These are phyloP conservation scores for Pteronotus mesoamericanus DNA, from an alignment of 2,797 vertebrate genomes.

Conservation along the genomic window DNA sequence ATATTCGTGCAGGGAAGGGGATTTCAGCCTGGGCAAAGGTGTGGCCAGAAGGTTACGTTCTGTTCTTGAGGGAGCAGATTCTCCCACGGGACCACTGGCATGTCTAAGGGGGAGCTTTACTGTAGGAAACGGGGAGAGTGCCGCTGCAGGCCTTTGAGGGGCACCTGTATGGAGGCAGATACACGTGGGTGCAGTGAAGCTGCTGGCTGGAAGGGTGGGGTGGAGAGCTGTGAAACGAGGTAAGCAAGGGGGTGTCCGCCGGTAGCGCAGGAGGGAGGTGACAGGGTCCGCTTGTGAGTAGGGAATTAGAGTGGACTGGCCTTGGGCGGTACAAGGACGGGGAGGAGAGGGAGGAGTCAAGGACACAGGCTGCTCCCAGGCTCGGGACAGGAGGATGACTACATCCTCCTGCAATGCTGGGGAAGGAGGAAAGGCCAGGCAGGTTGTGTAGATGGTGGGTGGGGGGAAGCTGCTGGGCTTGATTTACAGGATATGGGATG, in stretches of 20 bases:
- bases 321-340: neutral
- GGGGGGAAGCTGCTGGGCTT: neutral
- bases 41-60: neutral
- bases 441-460: no score
- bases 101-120: no score
- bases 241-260: no score
- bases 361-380: neutral
- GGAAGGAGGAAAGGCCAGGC: neutral
- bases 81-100: neutral
- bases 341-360: neutral
- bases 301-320: neutral
- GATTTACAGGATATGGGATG: neutral
- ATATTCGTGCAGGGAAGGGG: no score
- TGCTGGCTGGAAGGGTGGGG: neutral
- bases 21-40: neutral
- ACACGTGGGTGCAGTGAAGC: rapidly evolving
- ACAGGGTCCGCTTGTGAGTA: neutral
- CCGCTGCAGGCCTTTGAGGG: neutral
- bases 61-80: neutral
- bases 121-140: neutral
- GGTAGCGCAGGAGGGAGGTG: neutral
- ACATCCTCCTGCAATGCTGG: neutral
- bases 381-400: neutral
- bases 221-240: neutral
- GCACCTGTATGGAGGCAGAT: neutral